Conservation (phyloP, 2,113 vertebrate genomes). For the Albula goreensis region DNA sequence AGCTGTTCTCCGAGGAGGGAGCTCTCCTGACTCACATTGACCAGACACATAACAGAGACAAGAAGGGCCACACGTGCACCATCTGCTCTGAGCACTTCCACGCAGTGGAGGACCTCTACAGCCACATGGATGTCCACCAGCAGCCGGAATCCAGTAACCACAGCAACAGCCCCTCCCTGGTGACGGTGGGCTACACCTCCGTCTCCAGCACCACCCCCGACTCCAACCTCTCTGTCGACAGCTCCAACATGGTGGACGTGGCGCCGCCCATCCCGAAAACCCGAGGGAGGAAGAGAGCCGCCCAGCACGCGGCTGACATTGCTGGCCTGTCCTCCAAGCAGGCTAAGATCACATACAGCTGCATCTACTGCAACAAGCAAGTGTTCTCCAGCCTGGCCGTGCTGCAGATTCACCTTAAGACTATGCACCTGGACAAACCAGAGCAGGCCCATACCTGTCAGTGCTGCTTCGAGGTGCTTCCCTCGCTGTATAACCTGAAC, state of each 20-base stretch:
- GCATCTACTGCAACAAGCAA: constrained; percentile 96
- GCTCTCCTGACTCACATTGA: constrained; percentile 91
- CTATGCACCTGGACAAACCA: constrained; percentile 95
- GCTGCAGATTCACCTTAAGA: constrained; percentile 94
- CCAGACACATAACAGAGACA: constrained; percentile 85
- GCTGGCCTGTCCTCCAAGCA: constrained; percentile 85
- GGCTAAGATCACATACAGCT: constrained; percentile 91
- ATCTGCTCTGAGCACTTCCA: constrained; percentile 93
- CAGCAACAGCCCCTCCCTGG: constrained; percentile 93
- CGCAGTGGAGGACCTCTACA: constrained; percentile 90
- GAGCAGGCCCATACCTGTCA: constrained; percentile 97
- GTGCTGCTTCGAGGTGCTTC: constrained; percentile 93
- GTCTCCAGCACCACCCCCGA: constrained; percentile 97
- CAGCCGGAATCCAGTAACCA: constrained; percentile 94
- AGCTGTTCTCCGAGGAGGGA: constrained; percentile 91
- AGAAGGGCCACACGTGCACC: constrained; percentile 85
- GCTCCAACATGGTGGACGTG: constrained; percentile 90
- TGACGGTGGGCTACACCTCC: constrained; percentile 94
- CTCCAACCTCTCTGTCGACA: constrained; percentile 95
- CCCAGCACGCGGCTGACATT: constrained; percentile 83
- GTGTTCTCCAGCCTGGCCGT: constrained; percentile 94
- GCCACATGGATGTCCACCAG: constrained; percentile 97
- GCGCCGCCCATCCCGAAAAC: constrained; percentile 88
- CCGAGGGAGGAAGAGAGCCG: constrained; percentile 87
- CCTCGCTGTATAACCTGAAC: constrained; percentile 93